Evolutionary conservation across 2,888 invertebrate genomes (phyloP).

Genomic region (Epicampocera succincta): DNA sequence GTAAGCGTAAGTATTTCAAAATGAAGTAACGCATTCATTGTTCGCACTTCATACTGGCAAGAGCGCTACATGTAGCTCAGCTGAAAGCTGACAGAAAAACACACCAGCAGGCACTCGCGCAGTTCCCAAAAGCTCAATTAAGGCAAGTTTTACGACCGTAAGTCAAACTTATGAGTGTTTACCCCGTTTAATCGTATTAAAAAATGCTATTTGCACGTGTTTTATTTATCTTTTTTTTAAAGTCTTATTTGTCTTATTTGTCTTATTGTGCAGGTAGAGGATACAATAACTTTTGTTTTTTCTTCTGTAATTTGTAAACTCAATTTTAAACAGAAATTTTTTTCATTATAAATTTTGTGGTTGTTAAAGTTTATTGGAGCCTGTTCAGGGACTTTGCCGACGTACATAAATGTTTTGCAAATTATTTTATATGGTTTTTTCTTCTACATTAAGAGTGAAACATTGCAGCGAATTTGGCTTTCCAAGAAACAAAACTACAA

Average conservation of each 20-base stretch:
- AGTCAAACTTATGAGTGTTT: slow-evolving; percentile 30
- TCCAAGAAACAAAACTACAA: not conserved
- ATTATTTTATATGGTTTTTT: not conserved
- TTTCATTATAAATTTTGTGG: slow-evolving; percentile 8
- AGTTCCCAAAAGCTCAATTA: slow-evolving; percentile 11
- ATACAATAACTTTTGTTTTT: not conserved
- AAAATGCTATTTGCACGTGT: slow-evolving; percentile 35
- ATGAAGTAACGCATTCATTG: slow-evolving; percentile 29
- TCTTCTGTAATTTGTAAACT: slow-evolving; percentile 25
- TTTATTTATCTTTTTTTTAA: slow-evolving; percentile 18
- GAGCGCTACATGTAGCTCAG: not conserved
- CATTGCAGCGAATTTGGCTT: not conserved
- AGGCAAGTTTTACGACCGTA: slow-evolving; percentile 25
- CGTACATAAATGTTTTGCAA: slow-evolving; percentile 17
- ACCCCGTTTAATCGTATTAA: slow-evolving; percentile 16
- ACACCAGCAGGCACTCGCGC: not conserved
- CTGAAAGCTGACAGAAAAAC: not conserved
- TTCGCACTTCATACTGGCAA: slow-evolving; percentile 30
- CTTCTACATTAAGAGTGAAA: not conserved
- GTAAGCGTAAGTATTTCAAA: not conserved
- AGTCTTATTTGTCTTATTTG: too few relatives aligned
- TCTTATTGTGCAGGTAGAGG: slow-evolving; percentile 30
- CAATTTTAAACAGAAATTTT: slow-evolving; percentile 25
- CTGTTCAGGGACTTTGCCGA: slow-evolving; percentile 13
- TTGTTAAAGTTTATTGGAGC: slow-evolving; percentile 30